These are phyloP conservation scores for Diabrotica balteata DNA, from an alignment of 2,888 invertebrate genomes.

Conservation along the genomic window DNA sequence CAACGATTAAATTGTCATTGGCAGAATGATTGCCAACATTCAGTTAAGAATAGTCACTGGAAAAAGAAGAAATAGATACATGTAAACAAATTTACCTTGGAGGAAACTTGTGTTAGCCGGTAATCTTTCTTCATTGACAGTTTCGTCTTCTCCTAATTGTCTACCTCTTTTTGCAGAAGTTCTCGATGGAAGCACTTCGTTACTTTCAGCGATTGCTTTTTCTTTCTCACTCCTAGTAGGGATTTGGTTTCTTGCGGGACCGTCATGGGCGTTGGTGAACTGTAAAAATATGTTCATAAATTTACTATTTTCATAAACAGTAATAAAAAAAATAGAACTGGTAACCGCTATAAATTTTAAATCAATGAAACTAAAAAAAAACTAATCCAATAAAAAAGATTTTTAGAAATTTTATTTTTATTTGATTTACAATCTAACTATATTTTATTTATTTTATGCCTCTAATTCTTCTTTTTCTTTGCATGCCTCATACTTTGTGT, in stretches of 20 bases:
- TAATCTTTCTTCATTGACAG: constrained; percentile 67
- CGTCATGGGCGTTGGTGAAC: constrained; percentile 67
- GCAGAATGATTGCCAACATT: too few relatives aligned
- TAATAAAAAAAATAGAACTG: too few relatives aligned
- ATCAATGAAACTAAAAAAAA: not conserved
- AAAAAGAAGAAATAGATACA: too few relatives aligned
- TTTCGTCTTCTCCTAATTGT: constrained; percentile 62
- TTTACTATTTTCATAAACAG: too few relatives aligned
- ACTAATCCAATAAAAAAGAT: not conserved
- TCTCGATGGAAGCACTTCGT: constrained; percentile 68
- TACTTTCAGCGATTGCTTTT: constrained; percentile 67
- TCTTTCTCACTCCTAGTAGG: constrained; percentile 47
- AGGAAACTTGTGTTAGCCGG: constrained; percentile 80
- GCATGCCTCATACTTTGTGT: too few relatives aligned
- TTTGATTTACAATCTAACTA: too few relatives aligned
- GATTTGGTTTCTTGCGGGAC: constrained; percentile 64
- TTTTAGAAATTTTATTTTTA: not conserved
- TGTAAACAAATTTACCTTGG: constrained; percentile 30
- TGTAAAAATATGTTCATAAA: constrained; percentile 8
- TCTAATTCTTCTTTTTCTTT: too few relatives aligned
- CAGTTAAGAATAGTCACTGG: too few relatives aligned
- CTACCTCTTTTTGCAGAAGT: constrained; percentile 45
- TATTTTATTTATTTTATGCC: too few relatives aligned
- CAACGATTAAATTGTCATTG: too few relatives aligned
- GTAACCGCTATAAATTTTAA: too few relatives aligned